phyloP scores from a whole-genome alignment of 1,140 invertebrate genomes.

The Ostrea denselamellosa region DNA sequence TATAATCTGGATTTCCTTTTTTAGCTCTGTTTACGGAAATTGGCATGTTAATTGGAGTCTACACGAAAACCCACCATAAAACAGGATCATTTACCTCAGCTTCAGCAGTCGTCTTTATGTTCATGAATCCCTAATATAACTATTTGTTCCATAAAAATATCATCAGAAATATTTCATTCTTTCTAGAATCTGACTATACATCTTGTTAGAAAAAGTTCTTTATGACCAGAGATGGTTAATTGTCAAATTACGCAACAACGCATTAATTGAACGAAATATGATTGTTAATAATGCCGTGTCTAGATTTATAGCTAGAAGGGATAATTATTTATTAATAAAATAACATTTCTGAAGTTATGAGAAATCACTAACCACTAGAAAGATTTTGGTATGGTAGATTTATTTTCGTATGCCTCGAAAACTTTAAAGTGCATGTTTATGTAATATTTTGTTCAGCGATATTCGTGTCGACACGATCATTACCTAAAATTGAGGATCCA shows the following conservation, averaged over 20 bases:
- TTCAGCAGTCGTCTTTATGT: neutral
- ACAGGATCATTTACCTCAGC: neutral
- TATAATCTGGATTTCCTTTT: neutral
- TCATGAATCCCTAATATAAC: neutral
- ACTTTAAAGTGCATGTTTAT: neutral
- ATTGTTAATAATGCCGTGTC: neutral
- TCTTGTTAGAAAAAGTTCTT: neutral
- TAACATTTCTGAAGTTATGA: neutral
- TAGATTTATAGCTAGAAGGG: neutral
- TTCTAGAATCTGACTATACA: neutral
- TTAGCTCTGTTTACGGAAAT: neutral
- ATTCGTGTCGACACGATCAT: neutral
- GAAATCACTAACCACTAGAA: neutral
- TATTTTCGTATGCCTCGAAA: neutral
- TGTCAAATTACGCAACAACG: slow-evolving; percentile 1
- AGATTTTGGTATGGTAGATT: neutral
- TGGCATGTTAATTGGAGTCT: neutral
- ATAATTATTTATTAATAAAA: slow-evolving; percentile 25
- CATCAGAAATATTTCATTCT: neutral
- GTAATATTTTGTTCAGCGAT: slow-evolving; percentile 14
- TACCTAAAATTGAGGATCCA: neutral
- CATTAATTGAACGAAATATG: slow-evolving; percentile 33
- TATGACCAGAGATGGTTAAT: neutral
- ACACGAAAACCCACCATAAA: neutral
- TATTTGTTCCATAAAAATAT: neutral